A percentile compares a stretch with the other conserved stretches of the same genome.
These are phyloP conservation scores for Periparus ater DNA, from an alignment of 2,797 vertebrate species.

Conservation along the genomic window DNA sequence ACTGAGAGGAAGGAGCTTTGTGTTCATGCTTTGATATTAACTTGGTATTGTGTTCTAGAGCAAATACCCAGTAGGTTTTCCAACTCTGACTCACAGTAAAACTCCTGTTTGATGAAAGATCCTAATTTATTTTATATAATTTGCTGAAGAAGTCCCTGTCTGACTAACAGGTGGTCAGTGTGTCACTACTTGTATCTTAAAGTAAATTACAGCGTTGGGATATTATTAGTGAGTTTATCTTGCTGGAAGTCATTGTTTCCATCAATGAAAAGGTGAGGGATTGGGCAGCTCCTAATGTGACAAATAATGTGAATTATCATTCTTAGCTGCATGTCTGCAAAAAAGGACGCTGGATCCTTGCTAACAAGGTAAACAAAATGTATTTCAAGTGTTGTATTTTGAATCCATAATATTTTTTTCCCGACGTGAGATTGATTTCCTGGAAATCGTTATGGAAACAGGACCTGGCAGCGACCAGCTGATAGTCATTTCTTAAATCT, in stretches of 20 bases:
- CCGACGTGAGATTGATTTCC: not conserved
- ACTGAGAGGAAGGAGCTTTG: not conserved
- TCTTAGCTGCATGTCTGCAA: conserved; percentile 73
- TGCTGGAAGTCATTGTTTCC: not conserved
- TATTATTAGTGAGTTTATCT: not conserved
- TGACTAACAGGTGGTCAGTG: not conserved
- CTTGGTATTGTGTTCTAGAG: not conserved
- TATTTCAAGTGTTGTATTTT: conserved; percentile 37
- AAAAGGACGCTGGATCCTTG: conserved; percentile 74
- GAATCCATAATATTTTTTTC: not conserved
- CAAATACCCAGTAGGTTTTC: not conserved
- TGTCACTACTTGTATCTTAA: not conserved
- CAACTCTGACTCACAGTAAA: not conserved
- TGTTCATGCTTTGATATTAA: not conserved
- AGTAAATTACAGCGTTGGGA: not conserved
- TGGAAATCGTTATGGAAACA: conserved; percentile 53
- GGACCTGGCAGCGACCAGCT: conserved; percentile 68
- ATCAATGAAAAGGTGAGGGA: not conserved
- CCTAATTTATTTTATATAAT: not conserved
- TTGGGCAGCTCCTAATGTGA: conserved; percentile 23
- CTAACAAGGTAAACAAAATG: conserved; percentile 68
- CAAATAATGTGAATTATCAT: conserved; percentile 71
- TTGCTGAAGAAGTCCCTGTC: not conserved
- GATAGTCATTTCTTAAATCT: conserved; percentile 45
- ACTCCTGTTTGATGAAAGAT: not conserved